Base-by-base conservation (phyloP, 2,797 vertebrate species). In the Ptychobarbus kaznakovi region DNA sequence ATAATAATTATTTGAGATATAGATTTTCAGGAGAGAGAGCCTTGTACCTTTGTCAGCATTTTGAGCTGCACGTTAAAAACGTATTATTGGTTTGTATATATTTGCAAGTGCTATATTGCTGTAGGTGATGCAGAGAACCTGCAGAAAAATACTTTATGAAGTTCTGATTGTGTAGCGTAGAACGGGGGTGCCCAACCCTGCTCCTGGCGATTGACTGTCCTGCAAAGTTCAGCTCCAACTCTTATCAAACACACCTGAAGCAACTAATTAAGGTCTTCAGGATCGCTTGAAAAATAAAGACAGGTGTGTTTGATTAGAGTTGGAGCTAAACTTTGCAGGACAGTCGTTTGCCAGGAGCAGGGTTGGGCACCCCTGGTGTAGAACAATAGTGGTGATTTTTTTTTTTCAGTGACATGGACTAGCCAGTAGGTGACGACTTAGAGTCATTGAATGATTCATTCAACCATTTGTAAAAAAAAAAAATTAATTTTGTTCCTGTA, bases 1-100 rank as follows among this genome's bases (percentile, higher is more conserved):
- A 80, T 80, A 80, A 68, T 80, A 80, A 80, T 80, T 80, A 80
- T 80, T 80, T 80, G 78, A 32, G 78, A 35, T 80, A 80, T 35
- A 49, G 61, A 80, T 66, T 80, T 66, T 78, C 38, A 78, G 56
- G 56, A 42, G 56, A 61, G 76, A 63, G 76, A 78, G 56, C 28
- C 56, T 42, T n/a, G 40, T 63, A 63, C 58, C 58, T 65, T 49
- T 80, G 78, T 66, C 78, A 80, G 78, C 78, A 68, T 68, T 80
- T 68, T 66, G 40, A 46, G 78, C 78, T 46, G 25, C 42, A 49
- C 42, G 35, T 66, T 68, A 32, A 80, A 56, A 42, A 66, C 4
- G 6, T 66, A 46, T 63, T 78, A 58, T 44, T 28, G 15, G 38
- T 61, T 78, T 78, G 76, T 63, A 76, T 76, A 12, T 56, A 51